A percentile compares a stretch with the other conserved stretches of the same genome.
Evolutionary conservation across 2,113 vertebrate genomes (phyloP).

Genomic region (Pitta sordida): DNA sequence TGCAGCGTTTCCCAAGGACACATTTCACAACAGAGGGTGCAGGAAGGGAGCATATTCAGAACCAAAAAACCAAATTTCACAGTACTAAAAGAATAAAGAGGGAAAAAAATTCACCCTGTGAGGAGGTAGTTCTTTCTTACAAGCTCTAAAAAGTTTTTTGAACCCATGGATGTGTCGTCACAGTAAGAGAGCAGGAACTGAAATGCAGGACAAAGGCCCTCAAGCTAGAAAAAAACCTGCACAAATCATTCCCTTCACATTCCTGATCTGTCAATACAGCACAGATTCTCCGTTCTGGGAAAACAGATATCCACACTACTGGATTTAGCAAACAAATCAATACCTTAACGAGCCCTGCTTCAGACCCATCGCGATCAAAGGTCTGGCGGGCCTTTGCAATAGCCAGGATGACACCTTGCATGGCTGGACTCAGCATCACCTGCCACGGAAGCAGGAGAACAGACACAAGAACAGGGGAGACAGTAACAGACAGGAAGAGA

Average conservation of each 20-base stretch:
- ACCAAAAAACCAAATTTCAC: fast-evolving
- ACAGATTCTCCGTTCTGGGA: background rate
- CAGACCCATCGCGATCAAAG: slow-evolving; percentile 93
- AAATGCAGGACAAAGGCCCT: background rate
- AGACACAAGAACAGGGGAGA: slow-evolving; percentile 30
- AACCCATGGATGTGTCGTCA: fast-evolving
- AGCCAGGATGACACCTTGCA: slow-evolving; percentile 97
- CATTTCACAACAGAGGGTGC: background rate
- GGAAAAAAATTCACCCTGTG: background rate
- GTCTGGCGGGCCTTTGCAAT: slow-evolving; percentile 93
- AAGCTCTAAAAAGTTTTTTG: background rate
- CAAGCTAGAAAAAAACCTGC: background rate
- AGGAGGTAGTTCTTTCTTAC: background rate
- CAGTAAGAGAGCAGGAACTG: background rate
- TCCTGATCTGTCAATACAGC: background rate
- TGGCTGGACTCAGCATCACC: slow-evolving; percentile 97
- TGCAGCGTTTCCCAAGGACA: background rate
- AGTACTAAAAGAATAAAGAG: background rate
- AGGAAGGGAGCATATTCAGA: background rate
- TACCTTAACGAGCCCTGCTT: slow-evolving; percentile 97
- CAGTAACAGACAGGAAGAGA: background rate
- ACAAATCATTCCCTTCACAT: fast-evolving
- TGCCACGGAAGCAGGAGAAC: slow-evolving; percentile 68
- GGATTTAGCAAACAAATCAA: background rate
- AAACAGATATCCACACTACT: background rate